Evolutionary conservation across 1,140 invertebrate species (phyloP).

Genomic region (Gryon sp.): DNA sequence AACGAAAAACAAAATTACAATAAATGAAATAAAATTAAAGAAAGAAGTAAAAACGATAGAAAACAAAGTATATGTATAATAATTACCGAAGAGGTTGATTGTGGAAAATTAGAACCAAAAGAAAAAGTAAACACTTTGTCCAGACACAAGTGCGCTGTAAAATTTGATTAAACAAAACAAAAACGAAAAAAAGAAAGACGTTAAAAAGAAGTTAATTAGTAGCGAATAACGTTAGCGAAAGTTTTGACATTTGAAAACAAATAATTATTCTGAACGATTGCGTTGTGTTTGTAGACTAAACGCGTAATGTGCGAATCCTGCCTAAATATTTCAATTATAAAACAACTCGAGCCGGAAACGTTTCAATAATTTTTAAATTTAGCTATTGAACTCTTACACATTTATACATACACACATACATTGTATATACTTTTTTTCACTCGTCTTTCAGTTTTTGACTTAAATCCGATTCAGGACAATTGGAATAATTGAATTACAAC

Average conservation of each 20-base stretch:
- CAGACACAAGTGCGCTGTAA: slow-evolving; percentile 45
- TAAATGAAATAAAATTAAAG: slow-evolving; percentile 11
- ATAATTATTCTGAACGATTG: slow-evolving; percentile 49
- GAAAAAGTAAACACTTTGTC: slow-evolving; percentile 31
- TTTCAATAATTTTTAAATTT: slow-evolving; percentile 15
- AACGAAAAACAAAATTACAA: slow-evolving; percentile 40
- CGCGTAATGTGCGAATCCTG: slow-evolving; percentile 63
- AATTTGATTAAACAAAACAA: slow-evolving; percentile 40
- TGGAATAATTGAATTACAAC: slow-evolving; percentile 10
- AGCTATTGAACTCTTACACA: not conserved
- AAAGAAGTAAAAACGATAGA: slow-evolving; percentile 26
- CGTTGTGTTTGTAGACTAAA: slow-evolving; percentile 62
- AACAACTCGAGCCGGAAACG: slow-evolving; percentile 62
- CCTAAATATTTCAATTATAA: slow-evolving; percentile 61
- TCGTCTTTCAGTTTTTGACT: slow-evolving; percentile 22
- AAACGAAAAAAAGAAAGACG: slow-evolving; percentile 50
- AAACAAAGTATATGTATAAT: slow-evolving; percentile 50
- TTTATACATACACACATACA: too few relatives aligned
- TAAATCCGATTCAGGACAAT: slow-evolving; percentile 6
- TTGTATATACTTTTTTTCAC: slow-evolving; percentile 52
- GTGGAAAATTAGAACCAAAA: slow-evolving; percentile 61
- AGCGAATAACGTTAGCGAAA: slow-evolving; percentile 52
- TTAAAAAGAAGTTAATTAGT: slow-evolving; percentile 44
- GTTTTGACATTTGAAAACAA: slow-evolving; percentile 33
- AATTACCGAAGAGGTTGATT: slow-evolving; percentile 69